A percentile compares a stretch with the other conserved stretches of the same genome.
Conservation (phyloP, 2,888 invertebrate genomes). For the Meghimatium bilineatum region DNA sequence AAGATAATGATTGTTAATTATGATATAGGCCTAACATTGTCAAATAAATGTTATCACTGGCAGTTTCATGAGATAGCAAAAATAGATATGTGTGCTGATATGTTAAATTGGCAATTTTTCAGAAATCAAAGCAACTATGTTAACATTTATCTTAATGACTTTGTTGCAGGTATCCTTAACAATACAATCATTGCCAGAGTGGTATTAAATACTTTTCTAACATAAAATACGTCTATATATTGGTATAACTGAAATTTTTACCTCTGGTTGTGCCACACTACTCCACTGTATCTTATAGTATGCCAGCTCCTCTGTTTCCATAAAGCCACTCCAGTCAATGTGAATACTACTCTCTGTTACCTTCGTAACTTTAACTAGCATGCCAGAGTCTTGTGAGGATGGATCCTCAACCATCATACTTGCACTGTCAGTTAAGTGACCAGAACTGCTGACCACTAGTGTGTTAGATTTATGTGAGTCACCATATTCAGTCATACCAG, state of each 20-base stretch:
- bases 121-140: too few relatives aligned
- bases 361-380: constrained; percentile 72
- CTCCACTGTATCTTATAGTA: constrained; percentile 76
- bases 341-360: constrained; percentile 74
- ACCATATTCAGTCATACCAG: constrained; percentile 66
- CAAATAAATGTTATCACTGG: too few relatives aligned
- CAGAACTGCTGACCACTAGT: constrained; percentile 68
- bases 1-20: too few relatives aligned
- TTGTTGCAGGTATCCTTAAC: too few relatives aligned
- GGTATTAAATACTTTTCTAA: background rate
- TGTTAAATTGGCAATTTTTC: too few relatives aligned
- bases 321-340: constrained; percentile 74
- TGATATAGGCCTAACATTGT: too few relatives aligned
- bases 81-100: too few relatives aligned
- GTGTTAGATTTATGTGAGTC: constrained; percentile 74
- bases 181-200: background rate
- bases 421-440: constrained; percentile 55
- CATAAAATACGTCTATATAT: background rate
- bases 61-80: too few relatives aligned
- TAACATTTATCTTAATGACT: too few relatives aligned
- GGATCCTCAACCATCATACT: constrained; percentile 49
- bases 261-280: constrained; percentile 76
- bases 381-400: constrained; percentile 65
- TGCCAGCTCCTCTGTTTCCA: constrained; percentile 68
- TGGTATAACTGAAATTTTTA: constrained; percentile 61